Base-by-base conservation (phyloP, 2,888 invertebrate genomes). In the Ditylenchus weischeri region DNA sequence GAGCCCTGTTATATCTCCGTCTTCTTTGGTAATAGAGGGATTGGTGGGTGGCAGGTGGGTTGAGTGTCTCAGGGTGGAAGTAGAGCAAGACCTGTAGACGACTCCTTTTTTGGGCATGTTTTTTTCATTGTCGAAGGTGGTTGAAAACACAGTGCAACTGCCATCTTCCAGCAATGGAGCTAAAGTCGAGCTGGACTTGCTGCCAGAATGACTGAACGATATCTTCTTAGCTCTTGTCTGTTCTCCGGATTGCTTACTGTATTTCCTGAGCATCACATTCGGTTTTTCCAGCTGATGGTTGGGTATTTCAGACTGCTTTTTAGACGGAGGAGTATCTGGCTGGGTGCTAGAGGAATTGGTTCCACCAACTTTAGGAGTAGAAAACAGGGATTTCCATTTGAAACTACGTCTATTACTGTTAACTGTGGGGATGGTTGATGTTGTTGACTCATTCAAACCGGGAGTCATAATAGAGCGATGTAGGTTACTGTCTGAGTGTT, bases 401-500 rank as follows among this genome's bases (percentile, higher is more conserved):
- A 54, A 54, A 54, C 54, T 54, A n/a, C 54, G 54, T 54, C 54
- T 21, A 21, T 23, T 29, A 13, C n/a, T 11, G n/a, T 21, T 23
- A n/a, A 54, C 23, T 54, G 54, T 21, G 29, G 21, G 54, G 54
- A 54, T 54, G 54, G 54, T 23, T 54, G 15, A 10, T 10, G 54
- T 23, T 54, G 15, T 18, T 54, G 54, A 15, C 8, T 43, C 43
- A 43, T 43, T 3, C 43, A 15, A 43, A 43, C 43, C 3, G 15
- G 43, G 15, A 15, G 43, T 43, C 13, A 29, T 54, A 1, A 54
- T 11, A 29, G 54, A 54, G 7, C 54, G 21, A 29, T 54, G 43
- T 13, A 67, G 50, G 29, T 36, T 67, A 47, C 54, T 67, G 36
- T 67, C 67, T 21, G 67, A 67, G 43, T 67, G 57, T 49, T 67